Conservation (phyloP, 2,888 invertebrate genomes). For the Erebia aethiops region DNA sequence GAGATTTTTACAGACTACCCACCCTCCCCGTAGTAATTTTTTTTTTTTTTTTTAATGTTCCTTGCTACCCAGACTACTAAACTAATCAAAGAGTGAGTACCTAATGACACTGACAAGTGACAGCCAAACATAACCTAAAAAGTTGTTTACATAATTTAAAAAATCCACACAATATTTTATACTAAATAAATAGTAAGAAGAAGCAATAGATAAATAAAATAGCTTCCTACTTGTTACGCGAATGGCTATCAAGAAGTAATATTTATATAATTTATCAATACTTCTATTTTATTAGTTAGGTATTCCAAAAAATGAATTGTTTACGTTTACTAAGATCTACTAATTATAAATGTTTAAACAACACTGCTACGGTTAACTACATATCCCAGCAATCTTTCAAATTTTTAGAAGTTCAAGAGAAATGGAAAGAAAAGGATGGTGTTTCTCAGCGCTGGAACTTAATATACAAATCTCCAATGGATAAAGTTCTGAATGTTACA, state of each 20-base stretch:
- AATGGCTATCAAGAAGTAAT: background rate
- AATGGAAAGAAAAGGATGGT: constrained; percentile 64
- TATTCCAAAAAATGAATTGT: constrained; percentile 56
- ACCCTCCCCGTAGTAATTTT: no score
- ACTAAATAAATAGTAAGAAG: background rate
- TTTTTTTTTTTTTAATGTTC: no score
- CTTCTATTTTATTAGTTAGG: background rate
- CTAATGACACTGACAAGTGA: no score
- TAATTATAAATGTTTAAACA: constrained; percentile 47
- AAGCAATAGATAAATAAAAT: background rate
- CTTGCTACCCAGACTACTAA: no score
- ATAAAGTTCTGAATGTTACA: constrained; percentile 56
- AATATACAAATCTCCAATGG: constrained; percentile 77
- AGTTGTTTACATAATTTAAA: no score
- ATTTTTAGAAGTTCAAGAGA: constrained; percentile 63
- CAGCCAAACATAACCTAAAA: no score
- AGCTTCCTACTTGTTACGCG: background rate
- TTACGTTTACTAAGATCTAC: constrained; percentile 51
- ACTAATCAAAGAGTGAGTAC: no score
- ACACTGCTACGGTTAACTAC: constrained; percentile 50
- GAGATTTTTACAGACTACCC: no score
- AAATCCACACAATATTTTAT: background rate
- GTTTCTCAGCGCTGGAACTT: constrained; percentile 65
- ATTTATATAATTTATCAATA: background rate
- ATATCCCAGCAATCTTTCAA: constrained; percentile 60